phyloP scores from a whole-genome alignment of 2,113 vertebrate species.

The Festucalex cinctus region DNA sequence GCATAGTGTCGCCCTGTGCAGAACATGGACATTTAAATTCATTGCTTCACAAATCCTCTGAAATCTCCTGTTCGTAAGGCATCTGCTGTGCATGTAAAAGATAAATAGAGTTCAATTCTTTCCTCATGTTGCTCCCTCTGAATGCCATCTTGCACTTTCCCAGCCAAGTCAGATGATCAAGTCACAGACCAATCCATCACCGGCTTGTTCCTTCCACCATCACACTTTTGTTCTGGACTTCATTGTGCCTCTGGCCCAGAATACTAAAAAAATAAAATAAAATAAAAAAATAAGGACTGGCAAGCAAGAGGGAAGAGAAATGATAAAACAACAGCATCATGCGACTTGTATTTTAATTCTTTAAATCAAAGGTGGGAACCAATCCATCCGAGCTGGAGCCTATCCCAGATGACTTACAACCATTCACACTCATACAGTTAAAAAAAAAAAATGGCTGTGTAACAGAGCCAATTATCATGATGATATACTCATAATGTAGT shows the following conservation, averaged over 20 bases:
- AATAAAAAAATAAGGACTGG: too few relatives aligned
- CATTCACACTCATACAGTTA: too few relatives aligned
- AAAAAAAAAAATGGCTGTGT: too few relatives aligned
- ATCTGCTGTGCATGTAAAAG: background rate
- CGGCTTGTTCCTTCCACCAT: constrained; percentile 1
- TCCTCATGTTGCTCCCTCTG: background rate
- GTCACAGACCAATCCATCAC: constrained; percentile 6
- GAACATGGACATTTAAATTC: background rate
- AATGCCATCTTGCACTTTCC: constrained; percentile 9
- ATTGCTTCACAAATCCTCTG: background rate
- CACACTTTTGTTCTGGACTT: constrained; percentile 7
- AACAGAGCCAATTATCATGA: too few relatives aligned
- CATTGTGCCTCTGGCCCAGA: constrained; percentile 19
- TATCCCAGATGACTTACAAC: background rate
- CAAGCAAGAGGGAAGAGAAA: constrained; percentile 15
- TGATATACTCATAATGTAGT: too few relatives aligned
- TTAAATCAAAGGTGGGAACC: background rate
- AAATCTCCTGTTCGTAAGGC: background rate
- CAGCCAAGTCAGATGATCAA: constrained; percentile 1
- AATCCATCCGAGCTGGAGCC: background rate
- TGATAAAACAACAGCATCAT: constrained; percentile 21
- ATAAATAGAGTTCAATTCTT: background rate
- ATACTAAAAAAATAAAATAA: constrained; percentile 18
- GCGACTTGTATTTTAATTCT: background rate
- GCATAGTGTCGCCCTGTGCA: background rate